Evolutionary conservation across 1,140 invertebrate species (phyloP).

Genomic region (Metaphire vulgaris): DNA sequence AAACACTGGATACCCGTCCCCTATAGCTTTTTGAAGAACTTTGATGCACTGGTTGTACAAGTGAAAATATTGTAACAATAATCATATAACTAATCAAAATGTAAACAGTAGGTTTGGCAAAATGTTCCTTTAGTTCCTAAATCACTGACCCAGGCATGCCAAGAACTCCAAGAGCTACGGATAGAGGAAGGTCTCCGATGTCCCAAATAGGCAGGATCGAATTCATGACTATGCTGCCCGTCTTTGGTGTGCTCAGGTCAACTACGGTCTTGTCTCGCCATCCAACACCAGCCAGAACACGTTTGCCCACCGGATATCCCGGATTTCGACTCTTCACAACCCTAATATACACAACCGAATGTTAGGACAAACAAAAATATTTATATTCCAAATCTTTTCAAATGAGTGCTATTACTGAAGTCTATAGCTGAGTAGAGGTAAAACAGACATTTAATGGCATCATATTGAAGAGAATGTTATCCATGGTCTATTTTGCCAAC

Average conservation of each 20-base stretch:
- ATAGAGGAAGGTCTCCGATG: background rate
- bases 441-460: no score
- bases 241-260: constrained; percentile 6
- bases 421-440: no score
- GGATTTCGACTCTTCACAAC: background rate
- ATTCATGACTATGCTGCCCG: no score
- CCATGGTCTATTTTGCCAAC: no score
- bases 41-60: background rate
- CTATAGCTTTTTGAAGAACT: background rate
- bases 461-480: no score
- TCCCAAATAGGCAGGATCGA: background rate
- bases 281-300: background rate
- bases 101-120: background rate
- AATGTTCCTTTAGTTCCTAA: background rate
- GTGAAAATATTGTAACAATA: background rate
- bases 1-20: no score
- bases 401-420: no score
- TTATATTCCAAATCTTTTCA: no score
- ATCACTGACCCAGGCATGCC: constrained; percentile 12
- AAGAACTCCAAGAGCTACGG: constrained; percentile 2
- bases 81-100: background rate
- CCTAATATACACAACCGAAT: no score
- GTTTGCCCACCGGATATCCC: background rate
- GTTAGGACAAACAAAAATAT: no score
- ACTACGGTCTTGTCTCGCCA: background rate